phyloP scores from a whole-genome alignment of 2,113 vertebrate genomes.

The Genyomyrus donnyi region DNA sequence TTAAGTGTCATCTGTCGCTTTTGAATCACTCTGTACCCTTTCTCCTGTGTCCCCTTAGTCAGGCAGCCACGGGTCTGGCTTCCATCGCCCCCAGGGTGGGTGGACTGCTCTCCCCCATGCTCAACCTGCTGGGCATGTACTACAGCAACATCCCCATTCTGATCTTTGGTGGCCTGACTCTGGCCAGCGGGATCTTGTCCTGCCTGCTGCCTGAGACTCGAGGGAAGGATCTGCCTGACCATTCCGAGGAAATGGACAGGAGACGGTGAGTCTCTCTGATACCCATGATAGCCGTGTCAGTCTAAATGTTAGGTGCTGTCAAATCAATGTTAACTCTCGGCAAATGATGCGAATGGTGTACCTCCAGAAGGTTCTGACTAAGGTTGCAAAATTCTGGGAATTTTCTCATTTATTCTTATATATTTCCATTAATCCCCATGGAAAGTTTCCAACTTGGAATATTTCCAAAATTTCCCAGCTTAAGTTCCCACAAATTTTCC shows the following conservation, averaged over 20 bases:
- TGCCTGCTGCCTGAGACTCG: constrained; percentile 67
- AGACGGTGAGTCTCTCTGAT: constrained; percentile 20
- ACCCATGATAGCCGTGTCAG: neutral
- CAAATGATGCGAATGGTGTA: neutral
- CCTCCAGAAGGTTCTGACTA: neutral
- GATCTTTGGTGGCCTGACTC: constrained; percentile 50
- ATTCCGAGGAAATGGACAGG: constrained; percentile 28
- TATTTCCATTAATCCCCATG: too few species aligned
- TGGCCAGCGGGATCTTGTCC: constrained; percentile 44
- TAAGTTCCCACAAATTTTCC: too few species aligned
- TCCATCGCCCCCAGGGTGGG: constrained; percentile 42
- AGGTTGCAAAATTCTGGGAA: too few species aligned
- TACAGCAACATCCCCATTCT: constrained; percentile 41
- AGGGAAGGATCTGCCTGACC: constrained; percentile 51
- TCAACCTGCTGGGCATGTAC: constrained; percentile 42
- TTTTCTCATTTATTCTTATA: too few species aligned
- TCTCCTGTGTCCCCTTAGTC: constrained; percentile 46
- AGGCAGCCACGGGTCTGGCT: constrained; percentile 62
- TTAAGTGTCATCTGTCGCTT: neutral
- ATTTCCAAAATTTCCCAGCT: too few species aligned
- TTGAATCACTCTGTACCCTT: neutral
- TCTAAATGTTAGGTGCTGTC: neutral
- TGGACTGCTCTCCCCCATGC: constrained; percentile 54
- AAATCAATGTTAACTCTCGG: neutral
- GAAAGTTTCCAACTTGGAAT: too few species aligned